phyloP scores from a whole-genome alignment of 2,113 vertebrate genomes.

The Gadus chalcogrammus region DNA sequence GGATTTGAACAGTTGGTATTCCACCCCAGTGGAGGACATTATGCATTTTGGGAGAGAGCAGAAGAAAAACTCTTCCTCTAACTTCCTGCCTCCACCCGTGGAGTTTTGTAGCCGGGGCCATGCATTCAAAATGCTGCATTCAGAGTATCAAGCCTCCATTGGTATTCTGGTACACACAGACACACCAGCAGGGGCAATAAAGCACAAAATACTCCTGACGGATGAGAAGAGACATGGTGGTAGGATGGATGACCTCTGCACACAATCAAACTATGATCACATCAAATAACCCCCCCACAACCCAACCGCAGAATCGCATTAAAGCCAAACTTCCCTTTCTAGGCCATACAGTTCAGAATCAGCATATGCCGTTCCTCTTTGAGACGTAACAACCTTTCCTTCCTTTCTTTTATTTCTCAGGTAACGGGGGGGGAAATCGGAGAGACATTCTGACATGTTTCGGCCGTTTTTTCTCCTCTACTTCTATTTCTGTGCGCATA shows the following conservation, averaged over 20 bases:
- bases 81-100: conserved; percentile 35
- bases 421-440: no score
- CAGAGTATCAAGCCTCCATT: conserved; percentile 90
- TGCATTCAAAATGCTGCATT: conserved; percentile 80
- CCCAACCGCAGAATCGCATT: conserved; percentile 78
- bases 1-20: no score
- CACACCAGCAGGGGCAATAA: conserved; percentile 81
- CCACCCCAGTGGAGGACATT: no score
- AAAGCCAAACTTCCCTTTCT: conserved; percentile 48
- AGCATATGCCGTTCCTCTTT: neutral
- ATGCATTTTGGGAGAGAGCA: no score
- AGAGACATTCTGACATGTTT: no score
- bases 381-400: no score
- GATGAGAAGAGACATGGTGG: conserved; percentile 81
- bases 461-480: no score
- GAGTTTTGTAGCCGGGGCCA: conserved; percentile 34
- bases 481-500: no score
- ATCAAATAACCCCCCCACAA: conserved; percentile 71
- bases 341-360: neutral
- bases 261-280: conserved; percentile 88
- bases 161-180: conserved; percentile 83
- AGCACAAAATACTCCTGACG: conserved; percentile 86
- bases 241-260: conserved; percentile 79
- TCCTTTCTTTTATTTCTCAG: no score
- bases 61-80: conserved; percentile 43